Conservation (phyloP, 2,888 invertebrate species). For the Erannis defoliaria region DNA sequence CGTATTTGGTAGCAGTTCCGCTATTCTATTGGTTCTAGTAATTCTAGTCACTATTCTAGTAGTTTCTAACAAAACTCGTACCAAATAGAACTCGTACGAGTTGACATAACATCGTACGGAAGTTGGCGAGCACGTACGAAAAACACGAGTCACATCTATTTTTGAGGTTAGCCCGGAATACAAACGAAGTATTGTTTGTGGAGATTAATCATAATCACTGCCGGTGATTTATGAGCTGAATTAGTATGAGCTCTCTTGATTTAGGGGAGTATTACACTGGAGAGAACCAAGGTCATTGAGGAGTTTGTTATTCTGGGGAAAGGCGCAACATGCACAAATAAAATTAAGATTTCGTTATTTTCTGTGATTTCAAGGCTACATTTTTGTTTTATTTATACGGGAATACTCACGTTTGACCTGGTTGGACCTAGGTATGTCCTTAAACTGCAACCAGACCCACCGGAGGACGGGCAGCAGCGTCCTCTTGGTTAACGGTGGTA, state of each 20-base stretch:
- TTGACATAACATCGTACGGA: slow-evolving; percentile 20
- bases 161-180: slow-evolving; percentile 40
- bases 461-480: no score
- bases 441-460: no score
- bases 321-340: background rate
- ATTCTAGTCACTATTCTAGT: no score
- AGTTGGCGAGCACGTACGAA: slow-evolving; percentile 41
- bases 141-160: slow-evolving; percentile 41
- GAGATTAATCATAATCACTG: slow-evolving; percentile 39
- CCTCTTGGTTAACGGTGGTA: no score
- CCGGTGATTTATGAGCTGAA: slow-evolving; percentile 30
- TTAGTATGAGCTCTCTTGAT: slow-evolving; percentile 34
- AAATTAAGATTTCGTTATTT: no score
- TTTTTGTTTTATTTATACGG: no score
- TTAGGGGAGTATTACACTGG: slow-evolving; percentile 21
- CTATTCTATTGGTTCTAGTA: no score
- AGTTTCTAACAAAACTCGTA: no score
- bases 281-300: slow-evolving; percentile 16
- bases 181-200: slow-evolving; percentile 37
- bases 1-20: no score
- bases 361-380: no score
- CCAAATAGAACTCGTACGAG: background rate
- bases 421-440: no score
- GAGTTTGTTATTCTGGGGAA: background rate
- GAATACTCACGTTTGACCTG: no score